A percentile compares a stretch with the other conserved stretches of the same genome.
Conservation (phyloP, 2,797 vertebrate genomes). For the Siniperca obscura region DNA sequence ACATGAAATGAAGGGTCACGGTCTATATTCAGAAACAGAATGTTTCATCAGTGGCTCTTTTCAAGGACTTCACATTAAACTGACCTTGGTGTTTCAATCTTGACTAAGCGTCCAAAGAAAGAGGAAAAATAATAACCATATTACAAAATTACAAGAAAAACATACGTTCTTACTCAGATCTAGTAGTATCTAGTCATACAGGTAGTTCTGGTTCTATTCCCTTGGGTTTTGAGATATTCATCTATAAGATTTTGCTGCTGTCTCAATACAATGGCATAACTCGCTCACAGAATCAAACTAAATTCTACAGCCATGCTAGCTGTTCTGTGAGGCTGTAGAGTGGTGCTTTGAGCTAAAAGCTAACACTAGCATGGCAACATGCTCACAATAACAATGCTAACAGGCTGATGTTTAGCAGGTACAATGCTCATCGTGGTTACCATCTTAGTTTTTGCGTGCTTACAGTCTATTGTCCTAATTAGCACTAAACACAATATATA, state of each 20-base stretch:
- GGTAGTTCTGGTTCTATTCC: not conserved
- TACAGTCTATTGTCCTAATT: too few relatives aligned
- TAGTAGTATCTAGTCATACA: not conserved
- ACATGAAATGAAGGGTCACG: conserved; percentile 17
- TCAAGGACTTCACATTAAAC: conserved; percentile 23
- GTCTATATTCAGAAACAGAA: conserved; percentile 29
- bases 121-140: conserved; percentile 12
- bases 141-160: not conserved
- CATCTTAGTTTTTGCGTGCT: not conserved
- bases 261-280: not conserved
- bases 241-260: not conserved
- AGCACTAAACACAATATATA: too few relatives aligned
- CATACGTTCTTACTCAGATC: not conserved
- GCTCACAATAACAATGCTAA: not conserved
- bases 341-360: not conserved
- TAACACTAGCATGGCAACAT: not conserved
- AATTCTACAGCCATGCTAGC: not conserved
- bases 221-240: not conserved
- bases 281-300: not conserved
- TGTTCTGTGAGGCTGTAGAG: not conserved
- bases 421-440: not conserved
- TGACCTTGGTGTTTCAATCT: conserved; percentile 37
- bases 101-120: conserved; percentile 18
- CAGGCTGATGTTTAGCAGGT: not conserved
- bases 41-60: conserved; percentile 44